Evolutionary conservation across 2,113 vertebrate species (phyloP), one percentile per base, ranked within the genome.

Genomic region (Sinocyclocheilus grahami): DNA sequence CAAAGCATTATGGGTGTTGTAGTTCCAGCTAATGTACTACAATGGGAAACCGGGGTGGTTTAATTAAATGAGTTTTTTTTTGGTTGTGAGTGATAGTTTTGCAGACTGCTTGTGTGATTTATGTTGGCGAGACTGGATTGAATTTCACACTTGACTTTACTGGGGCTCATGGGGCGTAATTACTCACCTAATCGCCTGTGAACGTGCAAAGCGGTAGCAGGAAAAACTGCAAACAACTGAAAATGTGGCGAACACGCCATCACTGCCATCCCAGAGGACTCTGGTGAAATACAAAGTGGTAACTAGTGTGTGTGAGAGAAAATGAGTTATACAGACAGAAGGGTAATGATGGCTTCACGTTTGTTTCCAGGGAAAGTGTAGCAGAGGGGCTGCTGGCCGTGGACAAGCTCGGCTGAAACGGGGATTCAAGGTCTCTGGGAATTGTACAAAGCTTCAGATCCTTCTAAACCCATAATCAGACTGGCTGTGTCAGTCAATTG

Each of bases 131-230:
- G 53, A 62, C 3, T 48, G 62, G 75, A 63, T 86, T 86, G 69
- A 77, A 77, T 75, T 89, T 78, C 74, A 79, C 82, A 51, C 82
- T 85, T 42, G 81, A 78, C 58, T 78, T 86, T 84, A 55, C 83
- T 30, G 86, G 24, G 69, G 83, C 79, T 16, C 75, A 84, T 10
- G 37, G 84, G 30, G 58, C 58, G 39, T 80, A 88, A 87, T 89
- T 89, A 89, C 82, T 76, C 71, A 86, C 69, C 72, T 86, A 85
- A 89, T 86, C 74, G 81, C 60, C 67, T 86, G 87, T 86, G 87
- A 81, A 83, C 60, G 84, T 71, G 78, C 84, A 78, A 83, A 78
- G 80, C 63, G 69, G 58, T 3, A 4, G 30, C 67, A 30, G 53
- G 39, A 71, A 79, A 86, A 88, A 82, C 71, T 69, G 71, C 83